Evolutionary conservation across 1,140 invertebrate genomes (phyloP).

Genomic region (Branchinecta lynchi): DNA sequence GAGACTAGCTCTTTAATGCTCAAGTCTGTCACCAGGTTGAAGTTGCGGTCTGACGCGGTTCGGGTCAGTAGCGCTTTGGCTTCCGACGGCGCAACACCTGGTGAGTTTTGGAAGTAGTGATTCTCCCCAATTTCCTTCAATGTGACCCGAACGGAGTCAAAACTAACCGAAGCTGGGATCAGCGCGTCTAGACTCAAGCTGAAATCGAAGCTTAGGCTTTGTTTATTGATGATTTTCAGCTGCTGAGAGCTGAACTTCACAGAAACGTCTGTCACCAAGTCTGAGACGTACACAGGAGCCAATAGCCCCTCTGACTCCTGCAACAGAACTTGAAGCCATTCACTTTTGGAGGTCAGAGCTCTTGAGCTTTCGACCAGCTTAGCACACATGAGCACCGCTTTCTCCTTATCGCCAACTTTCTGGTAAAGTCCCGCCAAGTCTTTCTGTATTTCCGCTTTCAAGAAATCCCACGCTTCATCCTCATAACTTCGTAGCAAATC

Average conservation of each 20-base stretch:
- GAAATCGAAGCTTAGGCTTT: background rate
- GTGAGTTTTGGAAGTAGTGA: slow-evolving; percentile 18
- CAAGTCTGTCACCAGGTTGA: slow-evolving; percentile 14
- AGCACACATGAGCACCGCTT: slow-evolving; percentile 21
- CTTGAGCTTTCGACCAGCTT: background rate
- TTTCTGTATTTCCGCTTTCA: slow-evolving; percentile 62
- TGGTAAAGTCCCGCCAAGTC: slow-evolving; percentile 72
- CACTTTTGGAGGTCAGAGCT: background rate
- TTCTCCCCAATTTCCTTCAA: slow-evolving; percentile 18
- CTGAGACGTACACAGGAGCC: background rate
- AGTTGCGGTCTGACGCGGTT: background rate
- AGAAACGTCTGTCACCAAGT: background rate
- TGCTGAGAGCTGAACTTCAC: background rate
- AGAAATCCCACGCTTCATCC: slow-evolving; percentile 64
- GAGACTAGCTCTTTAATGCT: slow-evolving; percentile 18
- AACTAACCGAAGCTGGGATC: background rate
- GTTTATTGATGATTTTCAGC: background rate
- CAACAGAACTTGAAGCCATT: background rate
- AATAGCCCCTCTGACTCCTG: background rate
- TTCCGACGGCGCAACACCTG: background rate
- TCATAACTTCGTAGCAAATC: slow-evolving; percentile 72
- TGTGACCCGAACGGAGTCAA: background rate
- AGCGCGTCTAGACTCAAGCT: background rate
- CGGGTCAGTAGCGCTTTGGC: background rate
- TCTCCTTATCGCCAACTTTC: slow-evolving; percentile 52